These are phyloP conservation scores for Silurus asotus DNA, from an alignment of 2,113 vertebrate species.

Conservation along the genomic window DNA sequence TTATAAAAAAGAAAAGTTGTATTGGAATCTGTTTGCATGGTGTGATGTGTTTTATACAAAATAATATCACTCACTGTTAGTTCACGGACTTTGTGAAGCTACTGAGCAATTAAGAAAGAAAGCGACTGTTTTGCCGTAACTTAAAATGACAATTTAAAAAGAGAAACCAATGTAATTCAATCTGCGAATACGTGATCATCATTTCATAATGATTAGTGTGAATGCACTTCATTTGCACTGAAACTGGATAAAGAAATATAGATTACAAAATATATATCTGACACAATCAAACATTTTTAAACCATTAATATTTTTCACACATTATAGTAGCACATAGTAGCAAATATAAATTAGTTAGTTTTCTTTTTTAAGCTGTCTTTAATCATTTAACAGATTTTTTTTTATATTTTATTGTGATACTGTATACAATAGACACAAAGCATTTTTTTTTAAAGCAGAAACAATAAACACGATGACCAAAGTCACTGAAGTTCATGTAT, in stretches of 20 bases:
- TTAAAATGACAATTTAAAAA: not conserved
- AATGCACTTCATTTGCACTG: not conserved
- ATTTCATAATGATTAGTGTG: not conserved
- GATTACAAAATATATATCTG: not conserved
- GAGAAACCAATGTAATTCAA: not conserved
- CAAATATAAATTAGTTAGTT: not conserved
- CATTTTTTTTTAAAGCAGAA: not conserved
- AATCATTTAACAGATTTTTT: not conserved
- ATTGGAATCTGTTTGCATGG: not conserved
- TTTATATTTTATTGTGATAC: not conserved
- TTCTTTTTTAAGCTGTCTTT: not conserved
- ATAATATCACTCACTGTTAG: not conserved
- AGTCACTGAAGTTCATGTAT: not conserved
- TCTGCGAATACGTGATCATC: not conserved
- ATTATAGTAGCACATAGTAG: not conserved
- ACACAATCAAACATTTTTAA: not conserved
- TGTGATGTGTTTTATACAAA: not conserved
- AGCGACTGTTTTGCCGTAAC: not conserved
- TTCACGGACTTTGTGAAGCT: not conserved
- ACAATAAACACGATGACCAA: not conserved
- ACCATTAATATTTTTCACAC: not conserved
- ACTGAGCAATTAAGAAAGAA: not conserved
- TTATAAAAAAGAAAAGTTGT: not conserved
- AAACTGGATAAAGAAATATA: not conserved
- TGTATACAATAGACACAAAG: not conserved